These are phyloP conservation scores for Phaetusa simplex DNA, from an alignment of 2,113 vertebrate genomes.

Conservation along the genomic window DNA sequence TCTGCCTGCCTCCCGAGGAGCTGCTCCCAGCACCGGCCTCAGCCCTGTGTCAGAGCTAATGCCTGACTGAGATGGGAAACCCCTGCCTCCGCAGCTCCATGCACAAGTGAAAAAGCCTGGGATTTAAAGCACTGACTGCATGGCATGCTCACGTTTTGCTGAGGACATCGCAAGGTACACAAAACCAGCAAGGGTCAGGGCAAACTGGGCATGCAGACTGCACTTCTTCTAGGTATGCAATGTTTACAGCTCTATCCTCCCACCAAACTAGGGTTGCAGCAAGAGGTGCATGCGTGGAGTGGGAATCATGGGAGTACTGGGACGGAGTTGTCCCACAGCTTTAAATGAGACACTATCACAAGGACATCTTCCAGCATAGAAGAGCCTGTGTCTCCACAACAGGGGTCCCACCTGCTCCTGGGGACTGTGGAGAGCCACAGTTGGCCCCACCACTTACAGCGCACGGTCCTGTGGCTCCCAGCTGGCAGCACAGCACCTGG, in stretches of 20 bases:
- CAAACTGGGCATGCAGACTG: neutral
- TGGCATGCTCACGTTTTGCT: neutral
- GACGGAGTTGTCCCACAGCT: neutral
- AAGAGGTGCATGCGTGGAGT: fast-evolving
- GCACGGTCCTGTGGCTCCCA: fast-evolving
- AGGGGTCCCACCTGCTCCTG: neutral
- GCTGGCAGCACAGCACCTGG: neutral
- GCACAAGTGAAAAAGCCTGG: neutral
- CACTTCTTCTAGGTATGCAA: neutral
- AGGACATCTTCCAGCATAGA: neutral
- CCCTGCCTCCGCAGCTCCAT: neutral
- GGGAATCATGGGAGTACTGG: neutral
- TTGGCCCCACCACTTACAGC: fast-evolving
- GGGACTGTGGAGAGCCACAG: neutral
- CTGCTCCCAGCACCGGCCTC: neutral
- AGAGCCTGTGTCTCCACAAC: neutral
- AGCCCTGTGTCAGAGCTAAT: neutral
- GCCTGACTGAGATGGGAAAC: neutral
- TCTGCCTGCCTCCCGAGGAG: neutral
- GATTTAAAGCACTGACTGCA: neutral
- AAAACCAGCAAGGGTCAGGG: neutral
- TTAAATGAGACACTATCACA: neutral
- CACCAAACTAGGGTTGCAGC: fast-evolving
- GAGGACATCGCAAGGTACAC: neutral
- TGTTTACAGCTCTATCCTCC: neutral